phyloP scores from a whole-genome alignment of 2,113 vertebrate species.

The Polypterus bichir region DNA sequence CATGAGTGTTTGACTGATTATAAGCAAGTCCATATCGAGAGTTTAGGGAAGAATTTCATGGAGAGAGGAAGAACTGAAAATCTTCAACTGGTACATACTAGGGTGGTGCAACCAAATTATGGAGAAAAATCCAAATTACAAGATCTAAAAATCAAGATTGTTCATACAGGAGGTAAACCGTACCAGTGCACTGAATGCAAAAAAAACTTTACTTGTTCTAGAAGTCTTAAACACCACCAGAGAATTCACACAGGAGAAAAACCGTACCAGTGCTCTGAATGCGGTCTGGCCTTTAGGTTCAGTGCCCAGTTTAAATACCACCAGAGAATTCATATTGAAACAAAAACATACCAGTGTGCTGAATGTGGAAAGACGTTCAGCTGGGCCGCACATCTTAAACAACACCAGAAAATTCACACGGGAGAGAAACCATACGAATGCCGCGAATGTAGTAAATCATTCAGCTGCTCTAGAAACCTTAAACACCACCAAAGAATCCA shows the following conservation, averaged over 20 bases:
- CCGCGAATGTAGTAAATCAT: constrained; percentile 42
- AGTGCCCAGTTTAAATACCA: neutral
- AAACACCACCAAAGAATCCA: constrained; percentile 35
- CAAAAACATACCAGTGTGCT: neutral
- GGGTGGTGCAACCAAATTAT: no score
- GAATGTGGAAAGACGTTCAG: constrained; percentile 8
- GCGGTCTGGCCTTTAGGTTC: neutral
- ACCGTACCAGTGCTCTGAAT: neutral
- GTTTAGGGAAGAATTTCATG: no score
- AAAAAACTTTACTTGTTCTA: constrained; percentile 25
- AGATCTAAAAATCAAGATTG: neutral
- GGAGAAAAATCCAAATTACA: no score
- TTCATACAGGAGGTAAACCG: constrained; percentile 17
- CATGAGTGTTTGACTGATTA: no score
- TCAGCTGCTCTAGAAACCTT: constrained; percentile 41
- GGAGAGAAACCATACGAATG: constrained; percentile 33
- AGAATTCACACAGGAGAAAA: neutral
- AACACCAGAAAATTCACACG: constrained; percentile 24
- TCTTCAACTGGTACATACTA: no score
- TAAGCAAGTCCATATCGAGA: no score
- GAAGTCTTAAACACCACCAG: neutral
- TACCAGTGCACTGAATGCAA: constrained; percentile 30
- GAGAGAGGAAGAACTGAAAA: no score
- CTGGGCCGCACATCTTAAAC: constrained; percentile 27
- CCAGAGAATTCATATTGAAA: neutral